phyloP scores from a whole-genome alignment of 2,888 invertebrate species.

The Norana najaformis region DNA sequence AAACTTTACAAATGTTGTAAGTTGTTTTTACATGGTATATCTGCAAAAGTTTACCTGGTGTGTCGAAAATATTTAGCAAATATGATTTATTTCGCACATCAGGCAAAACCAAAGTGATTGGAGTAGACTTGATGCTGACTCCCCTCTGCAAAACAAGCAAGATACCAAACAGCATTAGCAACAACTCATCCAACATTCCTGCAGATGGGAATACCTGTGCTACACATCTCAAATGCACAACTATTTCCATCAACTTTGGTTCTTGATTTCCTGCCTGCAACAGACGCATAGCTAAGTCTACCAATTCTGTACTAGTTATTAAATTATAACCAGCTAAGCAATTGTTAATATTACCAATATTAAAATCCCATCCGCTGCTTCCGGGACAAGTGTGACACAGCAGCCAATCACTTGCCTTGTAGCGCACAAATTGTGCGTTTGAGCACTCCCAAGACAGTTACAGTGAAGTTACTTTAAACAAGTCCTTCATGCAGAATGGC shows the following conservation, averaged over 20 bases:
- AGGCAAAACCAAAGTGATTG: slow-evolving; percentile 88
- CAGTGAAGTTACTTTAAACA: too few species aligned
- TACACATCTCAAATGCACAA: background rate
- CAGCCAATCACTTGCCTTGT: too few species aligned
- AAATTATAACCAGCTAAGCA: too few species aligned
- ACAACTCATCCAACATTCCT: background rate
- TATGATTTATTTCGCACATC: slow-evolving; percentile 95
- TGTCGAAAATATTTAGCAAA: slow-evolving; percentile 93
- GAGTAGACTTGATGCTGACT: slow-evolving; percentile 93
- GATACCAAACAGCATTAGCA: background rate
- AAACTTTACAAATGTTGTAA: too few species aligned
- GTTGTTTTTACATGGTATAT: background rate
- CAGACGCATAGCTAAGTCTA: background rate
- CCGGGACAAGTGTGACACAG: too few species aligned
- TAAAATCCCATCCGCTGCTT: too few species aligned
- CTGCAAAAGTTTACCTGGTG: slow-evolving; percentile 68
- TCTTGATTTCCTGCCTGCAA: background rate
- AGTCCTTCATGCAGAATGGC: background rate
- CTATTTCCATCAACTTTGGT: background rate
- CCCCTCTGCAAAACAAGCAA: slow-evolving; percentile 78
- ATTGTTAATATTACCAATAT: too few species aligned
- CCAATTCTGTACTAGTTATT: background rate
- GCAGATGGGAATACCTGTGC: background rate
- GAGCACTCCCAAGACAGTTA: too few species aligned
- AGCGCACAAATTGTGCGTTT: too few species aligned